Conservation (phyloP, 2,888 invertebrate genomes). For the Pyrocoelia pectoralis region DNA sequence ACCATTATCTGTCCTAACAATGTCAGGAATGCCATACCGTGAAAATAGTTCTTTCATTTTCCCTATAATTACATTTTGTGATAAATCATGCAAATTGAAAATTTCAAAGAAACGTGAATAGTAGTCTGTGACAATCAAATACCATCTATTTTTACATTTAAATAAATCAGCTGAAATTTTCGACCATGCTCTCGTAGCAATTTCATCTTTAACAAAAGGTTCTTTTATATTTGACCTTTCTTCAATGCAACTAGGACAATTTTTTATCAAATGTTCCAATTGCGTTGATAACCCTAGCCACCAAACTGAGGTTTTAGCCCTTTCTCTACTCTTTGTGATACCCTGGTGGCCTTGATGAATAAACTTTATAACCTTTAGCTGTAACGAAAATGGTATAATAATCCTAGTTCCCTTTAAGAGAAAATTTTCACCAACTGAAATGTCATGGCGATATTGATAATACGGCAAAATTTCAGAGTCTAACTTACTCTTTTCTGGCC, state of each 20-base stretch:
- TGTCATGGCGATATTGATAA: slow-evolving; percentile 31
- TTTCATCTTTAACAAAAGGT: slow-evolving; percentile 28
- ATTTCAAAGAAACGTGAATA: slow-evolving; percentile 39
- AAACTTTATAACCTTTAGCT: slow-evolving; percentile 11
- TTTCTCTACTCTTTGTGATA: slow-evolving; percentile 26
- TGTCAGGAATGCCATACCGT: slow-evolving; percentile 41
- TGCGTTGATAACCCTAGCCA: slow-evolving; percentile 33
- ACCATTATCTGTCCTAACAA: slow-evolving; percentile 42
- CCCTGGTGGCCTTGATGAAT: slow-evolving; percentile 31
- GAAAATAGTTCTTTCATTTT: slow-evolving; percentile 41
- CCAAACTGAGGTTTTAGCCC: slow-evolving; percentile 26
- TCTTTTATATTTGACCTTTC: slow-evolving; percentile 29
- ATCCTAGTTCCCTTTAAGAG: slow-evolving; percentile 37
- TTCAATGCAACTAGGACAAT: slow-evolving; percentile 34
- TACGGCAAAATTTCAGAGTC: slow-evolving; percentile 26
- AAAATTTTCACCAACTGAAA: slow-evolving; percentile 35
- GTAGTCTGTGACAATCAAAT: slow-evolving; percentile 37
- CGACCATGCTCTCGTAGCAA: slow-evolving; percentile 30
- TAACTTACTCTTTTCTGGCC: slow-evolving; percentile 31
- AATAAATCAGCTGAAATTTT: slow-evolving; percentile 34
- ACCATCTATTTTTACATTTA: slow-evolving; percentile 17
- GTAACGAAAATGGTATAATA: slow-evolving; percentile 27
- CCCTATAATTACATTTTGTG: slow-evolving; percentile 27
- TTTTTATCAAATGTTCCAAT: slow-evolving; percentile 32
- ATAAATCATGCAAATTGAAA: slow-evolving; percentile 22